Percentiles rank a stretch among this genome's conserved stretches.
Conservation (phyloP, 2,888 invertebrate genomes). For the Apodemia duryi region DNA sequence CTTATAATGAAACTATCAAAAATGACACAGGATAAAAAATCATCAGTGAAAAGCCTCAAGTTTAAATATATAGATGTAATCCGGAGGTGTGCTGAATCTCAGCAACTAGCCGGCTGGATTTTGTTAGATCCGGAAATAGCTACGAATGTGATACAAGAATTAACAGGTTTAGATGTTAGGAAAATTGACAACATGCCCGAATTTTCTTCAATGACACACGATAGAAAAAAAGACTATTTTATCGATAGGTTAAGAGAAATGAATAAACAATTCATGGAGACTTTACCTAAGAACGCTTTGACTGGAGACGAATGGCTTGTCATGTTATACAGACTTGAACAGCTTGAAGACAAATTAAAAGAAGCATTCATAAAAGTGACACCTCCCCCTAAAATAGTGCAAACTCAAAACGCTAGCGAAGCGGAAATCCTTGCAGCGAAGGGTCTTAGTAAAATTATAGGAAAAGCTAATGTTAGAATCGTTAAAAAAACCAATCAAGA, state of each 20-base stretch:
- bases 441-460: constrained; percentile 68
- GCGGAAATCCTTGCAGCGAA: constrained; percentile 69
- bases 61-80: constrained; percentile 65
- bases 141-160: constrained; percentile 55
- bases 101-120: constrained; percentile 55
- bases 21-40: constrained; percentile 55
- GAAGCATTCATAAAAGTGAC: constrained; percentile 49
- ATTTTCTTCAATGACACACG: constrained; percentile 42
- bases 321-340: constrained; percentile 58
- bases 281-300: constrained; percentile 54
- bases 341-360: constrained; percentile 53
- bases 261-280: constrained; percentile 59
- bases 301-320: constrained; percentile 68
- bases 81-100: constrained; percentile 55
- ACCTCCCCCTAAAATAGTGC: constrained; percentile 37
- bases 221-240: constrained; percentile 58
- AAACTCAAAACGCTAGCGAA: constrained; percentile 47
- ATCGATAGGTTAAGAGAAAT: constrained; percentile 51
- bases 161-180: constrained; percentile 52
- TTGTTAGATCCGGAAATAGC: constrained; percentile 56
- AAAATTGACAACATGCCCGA: constrained; percentile 48
- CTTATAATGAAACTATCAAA: constrained; percentile 59
- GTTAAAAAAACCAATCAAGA: constrained; percentile 31
- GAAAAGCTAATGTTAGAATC: constrained; percentile 47
- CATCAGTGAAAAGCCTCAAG: constrained; percentile 53